Evolutionary conservation across 2,113 vertebrate genomes (phyloP).

Genomic region (Bolborhynchus lineola): DNA sequence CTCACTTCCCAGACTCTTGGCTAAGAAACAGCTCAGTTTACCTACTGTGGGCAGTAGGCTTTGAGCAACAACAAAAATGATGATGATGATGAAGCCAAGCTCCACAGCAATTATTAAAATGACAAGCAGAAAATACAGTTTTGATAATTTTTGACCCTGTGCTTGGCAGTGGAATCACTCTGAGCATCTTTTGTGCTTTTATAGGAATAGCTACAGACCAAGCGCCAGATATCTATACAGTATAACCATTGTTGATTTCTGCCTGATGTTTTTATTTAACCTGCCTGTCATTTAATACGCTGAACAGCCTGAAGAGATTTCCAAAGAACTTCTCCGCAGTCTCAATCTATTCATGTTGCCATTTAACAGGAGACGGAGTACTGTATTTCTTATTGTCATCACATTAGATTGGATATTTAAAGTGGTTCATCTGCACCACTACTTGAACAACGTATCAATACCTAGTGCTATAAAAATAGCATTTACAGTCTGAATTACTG

Average conservation of each 20-base stretch:
- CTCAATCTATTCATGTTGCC: slow-evolving; percentile 78
- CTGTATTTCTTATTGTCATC: slow-evolving; percentile 76
- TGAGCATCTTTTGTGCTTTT: slow-evolving; percentile 80
- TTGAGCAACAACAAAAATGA: neutral
- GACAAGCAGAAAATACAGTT: neutral
- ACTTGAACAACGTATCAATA: slow-evolving; percentile 61
- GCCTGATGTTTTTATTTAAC: slow-evolving; percentile 70
- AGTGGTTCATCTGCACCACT: slow-evolving; percentile 73
- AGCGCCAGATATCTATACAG: slow-evolving; percentile 81
- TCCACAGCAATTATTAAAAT: neutral
- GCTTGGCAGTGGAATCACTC: slow-evolving; percentile 73
- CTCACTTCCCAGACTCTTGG: neutral
- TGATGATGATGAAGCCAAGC: neutral
- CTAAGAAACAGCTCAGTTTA: neutral
- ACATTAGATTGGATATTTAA: slow-evolving; percentile 78
- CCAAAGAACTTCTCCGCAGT: slow-evolving; percentile 52
- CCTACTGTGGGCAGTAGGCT: neutral
- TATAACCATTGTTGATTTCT: slow-evolving; percentile 78
- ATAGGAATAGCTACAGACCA: slow-evolving; percentile 79
- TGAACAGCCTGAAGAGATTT: slow-evolving; percentile 65
- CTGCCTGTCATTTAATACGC: slow-evolving; percentile 71
- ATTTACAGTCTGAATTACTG: slow-evolving; percentile 70
- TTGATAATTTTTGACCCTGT: neutral
- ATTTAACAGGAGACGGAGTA: slow-evolving; percentile 76
- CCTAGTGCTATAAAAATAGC: slow-evolving; percentile 63